Evolutionary conservation across 2,113 vertebrate genomes (phyloP), one percentile per base, ranked within the genome.

Genomic region (Rhabdornis inornatus): DNA sequence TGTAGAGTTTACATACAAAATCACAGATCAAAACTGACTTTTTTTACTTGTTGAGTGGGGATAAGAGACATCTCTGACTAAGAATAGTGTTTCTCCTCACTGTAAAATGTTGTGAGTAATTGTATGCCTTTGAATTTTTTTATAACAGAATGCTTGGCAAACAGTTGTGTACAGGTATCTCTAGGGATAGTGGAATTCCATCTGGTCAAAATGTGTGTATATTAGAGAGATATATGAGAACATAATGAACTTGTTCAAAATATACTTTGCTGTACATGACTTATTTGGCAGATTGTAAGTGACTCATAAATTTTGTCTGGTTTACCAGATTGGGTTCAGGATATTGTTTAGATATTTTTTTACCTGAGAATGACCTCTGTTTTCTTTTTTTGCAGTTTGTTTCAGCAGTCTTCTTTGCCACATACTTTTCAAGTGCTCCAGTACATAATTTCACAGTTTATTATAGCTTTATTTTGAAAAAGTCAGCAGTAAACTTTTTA

Each of bases 191-290:
- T 15, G 66, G 30, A 66, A 60, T 68, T 66, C 40, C 37, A 24
- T 57, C 22, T 70, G 14, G 49, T 79, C 19, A 68, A 69, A 87
- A 63, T 27, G 2, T 39, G 15, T 64, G 20, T 30, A 1, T 52
- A 18, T 84, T 78, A 77, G 19, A 42, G 15, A 42, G 40, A 42
- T 42, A 42, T 42, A 42, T 42, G 56, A 69, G 31, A 75, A 44
- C 31, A 24, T 22, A 64, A 64, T 2, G 7, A 39, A 39, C 18
- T 64, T 63, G 8, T 83, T 90, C 35, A 59, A 47, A 91, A 64
- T 30, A 59, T 5, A 11, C 15, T 63, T 78, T 1, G 5, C 27
- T 31, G 37, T 42, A 27, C 0, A 0, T 71, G 14, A 53, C 13
- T 72, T 31, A 47, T 55, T 55, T 83, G 42, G 7, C 12, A 52